Percentiles rank a stretch among this genome's conserved stretches.
Conservation (phyloP, 2,888 invertebrate species). For the Acleris literana region DNA sequence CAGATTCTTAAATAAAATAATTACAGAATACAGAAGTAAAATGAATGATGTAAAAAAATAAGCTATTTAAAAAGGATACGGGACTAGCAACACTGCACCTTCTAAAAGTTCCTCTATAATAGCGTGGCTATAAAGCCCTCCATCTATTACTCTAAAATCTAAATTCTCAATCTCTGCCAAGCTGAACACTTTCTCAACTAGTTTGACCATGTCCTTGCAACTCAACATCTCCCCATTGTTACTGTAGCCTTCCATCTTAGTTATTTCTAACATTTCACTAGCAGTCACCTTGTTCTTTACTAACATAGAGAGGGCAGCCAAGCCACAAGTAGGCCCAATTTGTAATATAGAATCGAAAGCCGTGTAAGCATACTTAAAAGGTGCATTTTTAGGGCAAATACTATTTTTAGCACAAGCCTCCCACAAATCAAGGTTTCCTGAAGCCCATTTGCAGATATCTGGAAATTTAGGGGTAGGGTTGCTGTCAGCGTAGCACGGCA, state of each 20-base stretch:
- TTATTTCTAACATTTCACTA: conserved; percentile 84
- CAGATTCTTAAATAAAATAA: no score
- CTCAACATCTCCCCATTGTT: conserved; percentile 96
- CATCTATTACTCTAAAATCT: conserved; percentile 65
- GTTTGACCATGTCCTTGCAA: conserved; percentile 86
- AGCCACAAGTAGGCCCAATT: conserved; percentile 91
- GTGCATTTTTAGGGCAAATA: conserved; percentile 75
- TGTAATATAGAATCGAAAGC: conserved; percentile 71
- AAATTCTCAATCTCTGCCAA: conserved; percentile 67
- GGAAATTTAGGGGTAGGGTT: conserved; percentile 45
- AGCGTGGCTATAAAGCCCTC: conserved; percentile 74
- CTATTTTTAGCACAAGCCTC: conserved; percentile 83
- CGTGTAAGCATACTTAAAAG: conserved; percentile 75
- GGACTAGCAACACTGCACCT: conserved; percentile 84
- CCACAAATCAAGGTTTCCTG: conserved; percentile 79
- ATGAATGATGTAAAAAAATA: not conserved
- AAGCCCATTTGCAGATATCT: conserved; percentile 83
- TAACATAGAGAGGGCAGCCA: conserved; percentile 93
- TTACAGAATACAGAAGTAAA: no score
- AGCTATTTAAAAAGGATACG: conserved; percentile 82
- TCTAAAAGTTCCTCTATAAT: conserved; percentile 79
- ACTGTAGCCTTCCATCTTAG: conserved; percentile 86
- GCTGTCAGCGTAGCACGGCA: conserved; percentile 38
- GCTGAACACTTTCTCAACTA: conserved; percentile 83
- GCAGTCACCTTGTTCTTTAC: conserved; percentile 83